Conservation (phyloP, 2,113 vertebrate species). For the Semnornis frantzii region DNA sequence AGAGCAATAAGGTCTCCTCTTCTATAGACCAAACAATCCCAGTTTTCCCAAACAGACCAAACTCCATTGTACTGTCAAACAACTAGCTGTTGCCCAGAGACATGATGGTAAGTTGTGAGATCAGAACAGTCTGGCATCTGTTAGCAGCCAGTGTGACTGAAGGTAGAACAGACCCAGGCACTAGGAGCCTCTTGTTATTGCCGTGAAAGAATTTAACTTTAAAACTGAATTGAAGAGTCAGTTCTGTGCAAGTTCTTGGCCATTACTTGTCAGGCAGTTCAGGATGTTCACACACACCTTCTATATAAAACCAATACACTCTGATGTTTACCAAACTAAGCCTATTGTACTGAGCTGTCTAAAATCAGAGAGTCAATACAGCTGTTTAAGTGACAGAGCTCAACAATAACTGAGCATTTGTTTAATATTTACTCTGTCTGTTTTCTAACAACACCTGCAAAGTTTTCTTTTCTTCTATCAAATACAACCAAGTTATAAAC, state of each 20-base stretch:
- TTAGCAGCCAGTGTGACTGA: background rate
- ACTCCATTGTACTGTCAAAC: background rate
- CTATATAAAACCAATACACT: slow-evolving; percentile 50
- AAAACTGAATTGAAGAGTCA: background rate
- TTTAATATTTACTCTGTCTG: slow-evolving; percentile 55
- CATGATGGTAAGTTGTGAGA: background rate
- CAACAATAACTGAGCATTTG: slow-evolving; percentile 46
- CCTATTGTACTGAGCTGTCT: slow-evolving; percentile 44
- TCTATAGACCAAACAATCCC: no score
- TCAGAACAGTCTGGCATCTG: background rate
- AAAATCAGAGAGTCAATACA: slow-evolving; percentile 76
- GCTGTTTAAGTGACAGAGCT: slow-evolving; percentile 69
- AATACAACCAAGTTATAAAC: slow-evolving; percentile 27
- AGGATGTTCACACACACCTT: slow-evolving; percentile 23
- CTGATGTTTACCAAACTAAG: slow-evolving; percentile 74
- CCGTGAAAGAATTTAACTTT: background rate
- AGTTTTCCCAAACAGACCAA: background rate
- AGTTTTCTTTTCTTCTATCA: slow-evolving; percentile 20
- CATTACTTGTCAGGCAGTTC: background rate
- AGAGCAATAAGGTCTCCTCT: no score
- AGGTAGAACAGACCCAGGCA: background rate
- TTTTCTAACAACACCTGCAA: slow-evolving; percentile 50
- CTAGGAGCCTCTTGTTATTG: background rate
- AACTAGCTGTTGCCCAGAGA: background rate
- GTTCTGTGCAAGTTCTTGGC: background rate